A percentile compares a stretch with the other conserved stretches of the same genome.
phyloP scores from a whole-genome alignment of 2,113 vertebrate species.

The Poeciliopsis turrubarensis region DNA sequence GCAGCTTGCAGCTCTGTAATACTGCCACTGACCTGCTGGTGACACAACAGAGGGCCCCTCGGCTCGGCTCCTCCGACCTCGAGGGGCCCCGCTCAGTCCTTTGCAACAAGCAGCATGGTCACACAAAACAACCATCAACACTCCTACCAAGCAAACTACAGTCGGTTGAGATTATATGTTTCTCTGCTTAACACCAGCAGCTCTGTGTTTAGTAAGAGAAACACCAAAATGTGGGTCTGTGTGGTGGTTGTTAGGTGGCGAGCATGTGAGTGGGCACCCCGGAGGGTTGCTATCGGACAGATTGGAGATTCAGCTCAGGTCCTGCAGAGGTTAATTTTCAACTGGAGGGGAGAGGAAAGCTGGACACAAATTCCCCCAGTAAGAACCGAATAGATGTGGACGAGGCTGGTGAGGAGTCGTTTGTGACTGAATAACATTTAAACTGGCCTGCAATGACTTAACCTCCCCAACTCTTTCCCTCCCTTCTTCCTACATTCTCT shows the following conservation, averaged over 20 bases:
- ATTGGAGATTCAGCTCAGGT: slow-evolving; percentile 53
- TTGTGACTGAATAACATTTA: slow-evolving; percentile 24
- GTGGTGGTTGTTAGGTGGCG: slow-evolving; percentile 7
- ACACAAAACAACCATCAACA: slow-evolving; percentile 33
- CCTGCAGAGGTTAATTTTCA: slow-evolving; percentile 62
- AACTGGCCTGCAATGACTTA: neutral
- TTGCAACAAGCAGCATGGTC: slow-evolving; percentile 61
- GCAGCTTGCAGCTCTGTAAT: slow-evolving; percentile 50
- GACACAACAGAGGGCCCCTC: slow-evolving; percentile 69
- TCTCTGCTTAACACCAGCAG: slow-evolving; percentile 36
- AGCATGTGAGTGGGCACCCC: slow-evolving; percentile 54
- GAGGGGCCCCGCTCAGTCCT: slow-evolving; percentile 59
- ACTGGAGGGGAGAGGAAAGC: slow-evolving; percentile 40
- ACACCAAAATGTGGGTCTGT: slow-evolving; percentile 35
- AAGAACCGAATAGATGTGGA: slow-evolving; percentile 12
- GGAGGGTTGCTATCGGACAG: slow-evolving; percentile 53
- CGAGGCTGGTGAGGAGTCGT: neutral
- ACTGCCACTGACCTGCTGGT: slow-evolving; percentile 71
- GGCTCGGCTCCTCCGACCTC: slow-evolving; percentile 56
- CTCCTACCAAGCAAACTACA: slow-evolving; percentile 31
- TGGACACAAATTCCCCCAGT: slow-evolving; percentile 14
- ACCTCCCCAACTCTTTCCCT: slow-evolving; percentile 11
- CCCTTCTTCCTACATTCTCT: neutral
- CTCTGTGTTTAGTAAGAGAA: slow-evolving; percentile 49
- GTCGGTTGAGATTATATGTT: slow-evolving; percentile 23